phyloP scores from a whole-genome alignment of 2,113 vertebrate genomes.

The Lasiurus borealis region DNA sequence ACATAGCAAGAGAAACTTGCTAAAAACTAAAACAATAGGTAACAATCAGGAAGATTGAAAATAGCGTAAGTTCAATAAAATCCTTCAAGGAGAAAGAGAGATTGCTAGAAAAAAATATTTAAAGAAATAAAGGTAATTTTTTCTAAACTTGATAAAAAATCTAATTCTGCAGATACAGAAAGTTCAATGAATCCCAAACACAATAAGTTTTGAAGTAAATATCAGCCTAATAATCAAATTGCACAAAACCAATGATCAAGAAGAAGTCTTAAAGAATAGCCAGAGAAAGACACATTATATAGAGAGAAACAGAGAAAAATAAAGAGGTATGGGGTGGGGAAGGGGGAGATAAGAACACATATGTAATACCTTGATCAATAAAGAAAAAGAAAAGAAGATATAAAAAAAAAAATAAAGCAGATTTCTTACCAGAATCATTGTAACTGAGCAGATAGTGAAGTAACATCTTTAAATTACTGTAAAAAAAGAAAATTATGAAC shows the following conservation, averaged over 20 bases:
- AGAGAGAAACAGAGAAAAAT: background rate
- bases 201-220: background rate
- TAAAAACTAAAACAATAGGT: background rate
- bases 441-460: background rate
- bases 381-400: no score
- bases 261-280: background rate
- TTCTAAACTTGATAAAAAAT: background rate
- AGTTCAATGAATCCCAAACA: background rate
- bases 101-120: background rate
- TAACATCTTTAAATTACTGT: background rate
- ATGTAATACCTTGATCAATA: no score
- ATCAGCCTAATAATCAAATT: background rate
- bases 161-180: background rate
- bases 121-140: background rate
- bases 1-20: background rate
- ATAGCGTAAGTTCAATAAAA: background rate
- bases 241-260: background rate
- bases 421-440: background rate
- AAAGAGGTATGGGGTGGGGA: background rate
- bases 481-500: slow-evolving; percentile 2
- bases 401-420: background rate
- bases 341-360: no score
- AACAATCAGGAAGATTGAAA: background rate
- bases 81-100: background rate
- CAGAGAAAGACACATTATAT: background rate